Base-by-base conservation (phyloP, 1,140 invertebrate genomes). In the Cyrtorhinus lividipennis region DNA sequence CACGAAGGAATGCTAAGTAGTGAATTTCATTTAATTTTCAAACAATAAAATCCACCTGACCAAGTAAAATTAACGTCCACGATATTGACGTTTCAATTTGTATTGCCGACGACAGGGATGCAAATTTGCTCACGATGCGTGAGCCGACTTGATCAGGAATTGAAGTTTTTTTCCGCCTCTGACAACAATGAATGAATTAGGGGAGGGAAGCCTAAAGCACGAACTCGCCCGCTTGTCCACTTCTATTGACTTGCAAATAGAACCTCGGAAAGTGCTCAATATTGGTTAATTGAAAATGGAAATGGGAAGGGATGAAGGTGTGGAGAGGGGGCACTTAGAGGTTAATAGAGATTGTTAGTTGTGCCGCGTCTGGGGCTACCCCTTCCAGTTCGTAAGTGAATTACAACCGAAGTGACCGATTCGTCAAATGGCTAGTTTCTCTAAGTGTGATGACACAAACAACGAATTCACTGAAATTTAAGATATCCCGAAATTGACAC, bases 271-370 rank as follows among this genome's bases (percentile, higher is more conserved):
- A 30, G 24, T 25, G 24, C 58, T 59, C 58, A 59, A 59, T 59
- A 59, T 59, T 59, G 58, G 58, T 59, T 59, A 59, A 59, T 59
- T 59, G 58, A 30, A 59, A 59, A 59, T 59, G 58, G 58, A 59
- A 59, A 59, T 59, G 27, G 58, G 24, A 59, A 26, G 48, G 18
- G 30, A 57, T 57, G 56, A 24, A 57, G 24, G 24, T 57, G 22
- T 18, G 18, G 24, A 24, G 48, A 20, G 12, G 8, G 48, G 27
- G 25, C 58, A 59, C 58, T 59, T 59, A 59, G 58, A 59, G 58
- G 58, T 59, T 59, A 59, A 59, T 59, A 59, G 58, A 59, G 24
- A 59, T 59, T 59, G 58, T 59, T 59, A 59, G 58, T 10, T 10
- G 8, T 10, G 48, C 18, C 3, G 48, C 20, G 8, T 8, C 8